Conservation (phyloP, 2,113 vertebrate genomes). For the Turdus rufiventris region DNA sequence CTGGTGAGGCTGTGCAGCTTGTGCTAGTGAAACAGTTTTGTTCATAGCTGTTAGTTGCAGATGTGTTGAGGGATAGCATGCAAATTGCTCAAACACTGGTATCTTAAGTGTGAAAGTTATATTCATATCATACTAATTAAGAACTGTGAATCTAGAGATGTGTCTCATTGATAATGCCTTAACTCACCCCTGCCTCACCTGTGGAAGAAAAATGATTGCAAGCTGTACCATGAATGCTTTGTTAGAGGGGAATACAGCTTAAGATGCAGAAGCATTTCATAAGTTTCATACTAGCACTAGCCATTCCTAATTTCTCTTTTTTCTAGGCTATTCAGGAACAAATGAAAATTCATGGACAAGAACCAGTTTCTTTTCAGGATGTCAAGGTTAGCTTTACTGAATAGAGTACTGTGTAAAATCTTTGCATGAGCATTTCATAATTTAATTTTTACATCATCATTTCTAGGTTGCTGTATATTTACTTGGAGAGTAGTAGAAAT, state of each 20-base stretch:
- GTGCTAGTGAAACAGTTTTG: not conserved
- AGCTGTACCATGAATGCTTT: not conserved
- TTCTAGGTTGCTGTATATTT: not conserved
- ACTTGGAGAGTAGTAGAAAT: not conserved
- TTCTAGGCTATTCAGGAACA: constrained; percentile 94
- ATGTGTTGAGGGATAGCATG: not conserved
- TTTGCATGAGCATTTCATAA: not conserved
- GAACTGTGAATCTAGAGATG: not conserved
- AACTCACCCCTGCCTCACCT: not conserved
- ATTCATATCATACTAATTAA: not conserved
- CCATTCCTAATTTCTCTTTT: not conserved
- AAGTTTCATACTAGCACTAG: not conserved
- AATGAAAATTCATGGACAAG: constrained; percentile 96
- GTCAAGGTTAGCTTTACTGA: constrained; percentile 83
- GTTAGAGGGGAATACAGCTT: not conserved
- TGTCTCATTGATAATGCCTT: fast-evolving
- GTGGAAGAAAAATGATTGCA: not conserved
- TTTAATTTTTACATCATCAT: not conserved
- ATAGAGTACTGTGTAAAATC: not conserved
- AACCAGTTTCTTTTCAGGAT: constrained; percentile 94
- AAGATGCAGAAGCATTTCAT: not conserved
- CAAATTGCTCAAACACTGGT: not conserved
- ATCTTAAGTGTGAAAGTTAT: not conserved
- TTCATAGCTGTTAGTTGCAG: not conserved
- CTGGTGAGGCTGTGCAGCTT: not conserved